Percentiles rank a stretch among this genome's conserved stretches.
Conservation (phyloP, 2,888 invertebrate species). For the Epirrita christyi region DNA sequence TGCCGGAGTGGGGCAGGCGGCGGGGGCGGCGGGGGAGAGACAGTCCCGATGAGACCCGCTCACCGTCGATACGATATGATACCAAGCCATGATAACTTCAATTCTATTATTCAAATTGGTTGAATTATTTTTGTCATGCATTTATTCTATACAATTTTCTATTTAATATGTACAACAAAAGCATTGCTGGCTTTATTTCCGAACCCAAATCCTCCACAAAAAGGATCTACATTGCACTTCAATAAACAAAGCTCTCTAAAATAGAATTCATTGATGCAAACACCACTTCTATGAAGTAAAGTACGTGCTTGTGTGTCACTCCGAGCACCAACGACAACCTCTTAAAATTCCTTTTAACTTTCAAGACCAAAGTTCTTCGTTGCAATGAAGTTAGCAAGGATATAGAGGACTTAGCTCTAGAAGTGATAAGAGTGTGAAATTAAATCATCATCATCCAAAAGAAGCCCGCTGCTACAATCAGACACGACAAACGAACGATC, state of each 20-base stretch:
- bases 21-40: too few species aligned
- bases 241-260: constrained; percentile 16
- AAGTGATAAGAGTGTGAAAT: constrained; percentile 1
- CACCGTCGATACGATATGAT: too few species aligned
- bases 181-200: not conserved
- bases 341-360: constrained; percentile 56
- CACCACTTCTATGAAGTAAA: constrained; percentile 25
- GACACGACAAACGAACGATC: too few species aligned
- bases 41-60: too few species aligned
- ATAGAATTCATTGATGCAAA: constrained; percentile 17
- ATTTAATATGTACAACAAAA: too few species aligned
- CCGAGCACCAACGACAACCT: constrained; percentile 44
- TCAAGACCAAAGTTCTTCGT: constrained; percentile 45
- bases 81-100: too few species aligned
- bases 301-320: constrained; percentile 34
- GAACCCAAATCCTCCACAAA: not conserved
- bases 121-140: too few species aligned
- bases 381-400: constrained; percentile 38
- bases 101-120: too few species aligned
- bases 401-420: constrained; percentile 13
- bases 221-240: not conserved
- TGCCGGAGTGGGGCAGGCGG: too few species aligned
- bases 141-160: too few species aligned
- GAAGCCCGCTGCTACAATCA: too few species aligned
- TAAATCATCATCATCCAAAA: too few species aligned